A percentile compares a stretch with the other conserved stretches of the same genome.
Conservation (phyloP, 2,888 invertebrate genomes). For the Drosophila phalerata region DNA sequence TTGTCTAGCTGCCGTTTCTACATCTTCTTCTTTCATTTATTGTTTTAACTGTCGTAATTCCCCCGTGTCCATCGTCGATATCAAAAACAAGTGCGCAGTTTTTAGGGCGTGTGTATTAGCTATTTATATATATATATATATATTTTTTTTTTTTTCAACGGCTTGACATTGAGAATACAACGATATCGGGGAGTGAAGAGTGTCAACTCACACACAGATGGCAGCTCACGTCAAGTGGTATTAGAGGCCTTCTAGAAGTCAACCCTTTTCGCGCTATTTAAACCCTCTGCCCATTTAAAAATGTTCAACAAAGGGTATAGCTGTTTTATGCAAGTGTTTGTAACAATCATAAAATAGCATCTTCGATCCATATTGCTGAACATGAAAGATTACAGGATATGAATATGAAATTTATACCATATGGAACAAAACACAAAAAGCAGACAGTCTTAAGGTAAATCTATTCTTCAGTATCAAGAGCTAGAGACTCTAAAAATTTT, state of each 20-base stretch:
- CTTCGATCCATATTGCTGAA: too few species aligned
- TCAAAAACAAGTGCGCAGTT: constrained; percentile 37
- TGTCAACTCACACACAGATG: constrained; percentile 12
- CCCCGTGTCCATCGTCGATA: neutral
- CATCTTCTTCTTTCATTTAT: constrained; percentile 1
- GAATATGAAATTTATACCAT: too few species aligned
- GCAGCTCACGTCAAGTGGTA: neutral
- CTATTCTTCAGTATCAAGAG: too few species aligned
- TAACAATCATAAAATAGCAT: too few species aligned
- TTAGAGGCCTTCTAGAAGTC: neutral
- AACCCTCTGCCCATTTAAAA: neutral
- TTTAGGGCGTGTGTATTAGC: constrained; percentile 25
- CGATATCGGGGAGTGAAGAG: neutral
- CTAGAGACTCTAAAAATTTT: too few species aligned
- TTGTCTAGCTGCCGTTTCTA: constrained; percentile 1
- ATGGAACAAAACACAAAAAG: too few species aligned
- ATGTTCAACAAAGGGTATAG: too few species aligned
- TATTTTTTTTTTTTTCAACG: constrained; percentile 19
- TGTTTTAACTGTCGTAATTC: constrained; percentile 20
- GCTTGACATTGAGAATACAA: constrained; percentile 30
- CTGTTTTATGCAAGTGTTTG: neutral
- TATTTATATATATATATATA: neutral
- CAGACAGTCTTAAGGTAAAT: too few species aligned
- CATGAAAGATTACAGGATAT: too few species aligned
- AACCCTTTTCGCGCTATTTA: constrained; percentile 12